Conservation (phyloP, 2,888 invertebrate genomes). For the Magallana nippona region DNA sequence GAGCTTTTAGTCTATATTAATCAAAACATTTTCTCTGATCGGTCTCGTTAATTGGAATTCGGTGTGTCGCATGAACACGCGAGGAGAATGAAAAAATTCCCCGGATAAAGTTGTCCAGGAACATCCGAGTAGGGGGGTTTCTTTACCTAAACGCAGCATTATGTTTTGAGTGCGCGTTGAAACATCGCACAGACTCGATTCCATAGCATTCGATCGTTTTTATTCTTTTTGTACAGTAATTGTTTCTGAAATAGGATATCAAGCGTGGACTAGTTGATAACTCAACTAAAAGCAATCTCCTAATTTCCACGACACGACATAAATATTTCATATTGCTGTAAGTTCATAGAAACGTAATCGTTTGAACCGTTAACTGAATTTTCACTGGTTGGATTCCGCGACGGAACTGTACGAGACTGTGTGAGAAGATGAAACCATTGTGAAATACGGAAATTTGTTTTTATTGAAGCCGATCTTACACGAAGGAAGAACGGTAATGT, state of each 20-base stretch:
- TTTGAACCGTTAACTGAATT: slow-evolving; percentile 26
- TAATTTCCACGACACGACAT: slow-evolving; percentile 18
- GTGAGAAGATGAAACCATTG: background rate
- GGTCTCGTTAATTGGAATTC: slow-evolving; percentile 29
- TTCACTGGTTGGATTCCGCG: background rate
- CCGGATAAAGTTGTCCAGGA: background rate
- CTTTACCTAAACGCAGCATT: background rate
- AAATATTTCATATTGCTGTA: slow-evolving; percentile 29
- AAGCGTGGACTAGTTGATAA: slow-evolving; percentile 24
- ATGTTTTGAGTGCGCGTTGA: background rate
- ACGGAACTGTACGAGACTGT: background rate
- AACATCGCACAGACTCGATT: slow-evolving; percentile 12
- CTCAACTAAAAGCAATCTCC: slow-evolving; percentile 28
- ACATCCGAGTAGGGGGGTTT: background rate
- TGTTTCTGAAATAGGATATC: slow-evolving; percentile 33
- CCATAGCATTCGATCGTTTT: slow-evolving; percentile 25
- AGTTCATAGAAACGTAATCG: slow-evolving; percentile 17
- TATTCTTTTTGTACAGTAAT: slow-evolving; percentile 7
- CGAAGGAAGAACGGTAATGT: background rate
- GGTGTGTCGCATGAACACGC: slow-evolving; percentile 19
- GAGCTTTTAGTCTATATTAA: slow-evolving; percentile 31
- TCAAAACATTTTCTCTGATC: slow-evolving; percentile 26
- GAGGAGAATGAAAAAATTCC: background rate
- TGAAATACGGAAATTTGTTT: background rate
- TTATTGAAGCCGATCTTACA: background rate